These are phyloP conservation scores for Shargacucullia verbasci DNA, from an alignment of 2,888 invertebrate species.

Conservation along the genomic window DNA sequence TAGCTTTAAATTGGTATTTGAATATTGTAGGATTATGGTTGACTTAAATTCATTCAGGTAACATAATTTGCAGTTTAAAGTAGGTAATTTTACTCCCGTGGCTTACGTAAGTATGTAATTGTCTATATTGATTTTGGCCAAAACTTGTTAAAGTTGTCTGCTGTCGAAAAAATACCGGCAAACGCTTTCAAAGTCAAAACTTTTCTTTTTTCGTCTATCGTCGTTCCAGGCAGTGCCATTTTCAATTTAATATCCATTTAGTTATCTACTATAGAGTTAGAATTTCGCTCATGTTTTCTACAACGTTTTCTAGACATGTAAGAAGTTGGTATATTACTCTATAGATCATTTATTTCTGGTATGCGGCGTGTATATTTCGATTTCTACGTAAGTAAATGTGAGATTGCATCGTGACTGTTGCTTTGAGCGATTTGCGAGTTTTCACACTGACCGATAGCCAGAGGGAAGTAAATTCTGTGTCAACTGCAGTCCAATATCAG, in stretches of 20 bases:
- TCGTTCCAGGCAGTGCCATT: slow-evolving; percentile 12
- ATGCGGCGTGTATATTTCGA: slow-evolving; percentile 50
- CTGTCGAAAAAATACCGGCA: not conserved
- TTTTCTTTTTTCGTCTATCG: slow-evolving; percentile 6
- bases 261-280: too few species aligned
- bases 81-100: too few species aligned
- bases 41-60: too few species aligned
- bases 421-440: slow-evolving; percentile 58
- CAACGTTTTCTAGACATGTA: slow-evolving; percentile 14
- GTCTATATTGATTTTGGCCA: too few species aligned
- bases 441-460: slow-evolving; percentile 73
- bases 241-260: slow-evolving; percentile 5
- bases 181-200: not conserved
- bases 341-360: slow-evolving; percentile 30
- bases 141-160: not conserved
- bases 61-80: too few species aligned
- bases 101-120: too few species aligned
- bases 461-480: slow-evolving; percentile 60
- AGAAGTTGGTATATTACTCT: slow-evolving; percentile 21
- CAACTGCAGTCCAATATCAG: slow-evolving; percentile 44
- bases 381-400: slow-evolving; percentile 53
- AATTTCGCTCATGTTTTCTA: too few species aligned
- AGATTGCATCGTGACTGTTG: slow-evolving; percentile 62
- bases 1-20: too few species aligned
- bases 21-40: too few species aligned